phyloP scores from a whole-genome alignment of 2,797 vertebrate genomes.

The Chelonia mydas region DNA sequence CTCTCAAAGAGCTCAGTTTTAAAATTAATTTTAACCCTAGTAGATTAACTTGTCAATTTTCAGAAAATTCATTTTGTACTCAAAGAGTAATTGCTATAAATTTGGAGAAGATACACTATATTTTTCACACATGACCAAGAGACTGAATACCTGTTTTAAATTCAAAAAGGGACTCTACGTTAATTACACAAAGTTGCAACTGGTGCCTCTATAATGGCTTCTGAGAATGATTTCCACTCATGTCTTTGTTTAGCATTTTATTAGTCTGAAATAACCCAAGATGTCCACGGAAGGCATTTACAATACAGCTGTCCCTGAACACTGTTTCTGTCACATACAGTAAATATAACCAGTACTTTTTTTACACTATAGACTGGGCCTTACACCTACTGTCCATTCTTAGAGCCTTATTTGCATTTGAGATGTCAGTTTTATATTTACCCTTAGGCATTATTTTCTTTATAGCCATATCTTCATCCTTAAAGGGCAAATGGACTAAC shows the following conservation, averaged over 20 bases:
- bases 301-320: not conserved
- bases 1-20: constrained; percentile 23
- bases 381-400: not conserved
- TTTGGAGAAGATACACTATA: constrained; percentile 2
- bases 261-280: not conserved
- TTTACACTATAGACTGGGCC: not conserved
- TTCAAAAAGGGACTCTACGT: constrained; percentile 15
- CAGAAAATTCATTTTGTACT: constrained; percentile 1
- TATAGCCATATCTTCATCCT: not conserved
- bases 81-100: not conserved
- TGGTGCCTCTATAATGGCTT: not conserved
- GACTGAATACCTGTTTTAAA: constrained; percentile 19
- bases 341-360: not conserved
- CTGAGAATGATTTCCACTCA: not conserved
- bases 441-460: not conserved
- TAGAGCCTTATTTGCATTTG: not conserved
- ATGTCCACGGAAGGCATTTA: not conserved
- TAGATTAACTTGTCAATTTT: not conserved
- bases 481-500: not conserved
- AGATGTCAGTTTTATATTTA: not conserved
- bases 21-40: constrained; percentile 4
- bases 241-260: not conserved
- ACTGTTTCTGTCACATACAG: not conserved
- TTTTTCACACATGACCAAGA: not conserved
- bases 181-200: not conserved